Conservation (phyloP, 2,797 vertebrate species). For the Pygocentrus nattereri region DNA sequence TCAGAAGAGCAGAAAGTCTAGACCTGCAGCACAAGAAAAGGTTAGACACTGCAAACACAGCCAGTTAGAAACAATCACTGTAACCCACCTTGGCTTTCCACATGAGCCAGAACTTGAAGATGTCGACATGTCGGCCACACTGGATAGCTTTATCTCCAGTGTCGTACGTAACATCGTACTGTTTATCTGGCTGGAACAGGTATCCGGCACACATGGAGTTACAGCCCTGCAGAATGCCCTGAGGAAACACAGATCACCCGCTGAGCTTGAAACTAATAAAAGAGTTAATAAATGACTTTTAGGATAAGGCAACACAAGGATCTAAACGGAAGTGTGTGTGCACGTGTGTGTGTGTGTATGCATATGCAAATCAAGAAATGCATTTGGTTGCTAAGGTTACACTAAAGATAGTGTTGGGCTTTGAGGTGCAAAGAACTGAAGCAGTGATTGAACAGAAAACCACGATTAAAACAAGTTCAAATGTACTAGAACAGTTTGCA, state of each 20-base stretch:
- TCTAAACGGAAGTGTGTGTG: too few species aligned
- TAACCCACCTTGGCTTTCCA: slow-evolving; percentile 94
- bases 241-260: slow-evolving; percentile 33
- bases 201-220: slow-evolving; percentile 99
- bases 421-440: too few species aligned
- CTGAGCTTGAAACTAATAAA: too few species aligned
- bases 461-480: not conserved
- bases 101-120: slow-evolving; percentile 99
- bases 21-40: not conserved
- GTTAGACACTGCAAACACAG: too few species aligned
- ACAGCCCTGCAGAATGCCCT: slow-evolving; percentile 95
- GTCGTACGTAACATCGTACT: slow-evolving; percentile 96
- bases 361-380: too few species aligned
- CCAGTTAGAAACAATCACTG: not conserved
- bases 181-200: slow-evolving; percentile 98
- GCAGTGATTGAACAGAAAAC: not conserved
- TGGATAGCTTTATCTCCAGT: slow-evolving; percentile 98
- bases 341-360: too few species aligned
- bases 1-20: not conserved
- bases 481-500: too few species aligned
- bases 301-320: too few species aligned
- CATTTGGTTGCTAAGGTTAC: too few species aligned
- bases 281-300: too few species aligned
- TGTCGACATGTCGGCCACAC: slow-evolving; percentile 97
- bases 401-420: too few species aligned